phyloP scores from a whole-genome alignment of 2,888 invertebrate species.

The Nomada ruficornis region DNA sequence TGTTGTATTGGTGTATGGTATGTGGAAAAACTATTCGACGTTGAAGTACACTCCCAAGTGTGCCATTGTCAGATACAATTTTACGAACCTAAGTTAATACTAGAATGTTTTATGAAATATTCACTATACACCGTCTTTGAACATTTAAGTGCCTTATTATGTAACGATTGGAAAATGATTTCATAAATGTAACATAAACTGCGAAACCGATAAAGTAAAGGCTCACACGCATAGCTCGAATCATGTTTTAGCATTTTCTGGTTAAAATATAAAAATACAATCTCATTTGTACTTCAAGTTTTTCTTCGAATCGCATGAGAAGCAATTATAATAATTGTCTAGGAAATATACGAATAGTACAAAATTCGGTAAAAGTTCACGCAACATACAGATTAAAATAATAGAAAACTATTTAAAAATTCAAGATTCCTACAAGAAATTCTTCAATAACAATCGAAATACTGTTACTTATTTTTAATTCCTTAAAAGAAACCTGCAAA shows the following conservation, averaged over 20 bases:
- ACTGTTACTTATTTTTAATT: too few relatives aligned
- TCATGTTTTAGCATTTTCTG: background rate
- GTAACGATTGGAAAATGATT: background rate
- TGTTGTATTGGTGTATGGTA: background rate
- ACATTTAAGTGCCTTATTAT: background rate
- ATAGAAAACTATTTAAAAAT: too few relatives aligned
- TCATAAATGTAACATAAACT: background rate
- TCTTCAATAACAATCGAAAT: too few relatives aligned
- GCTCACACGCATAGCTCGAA: background rate
- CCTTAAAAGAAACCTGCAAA: too few relatives aligned
- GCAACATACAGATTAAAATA: too few relatives aligned
- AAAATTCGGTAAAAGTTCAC: too few relatives aligned
- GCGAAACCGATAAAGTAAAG: background rate
- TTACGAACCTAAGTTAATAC: background rate
- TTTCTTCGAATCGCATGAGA: background rate
- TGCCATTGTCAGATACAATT: conserved; percentile 4
- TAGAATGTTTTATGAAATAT: background rate
- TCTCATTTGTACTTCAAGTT: too few relatives aligned
- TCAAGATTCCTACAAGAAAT: too few relatives aligned
- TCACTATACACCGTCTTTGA: background rate
- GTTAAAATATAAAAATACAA: background rate
- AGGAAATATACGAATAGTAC: too few relatives aligned
- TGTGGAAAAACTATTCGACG: background rate
- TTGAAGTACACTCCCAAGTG: background rate
- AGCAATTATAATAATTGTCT: background rate